Percentiles rank a stretch among this genome's conserved stretches.
These are phyloP conservation scores for Smittia sp. DNA, from an alignment of 2,888 invertebrate genomes.

Conservation along the genomic window DNA sequence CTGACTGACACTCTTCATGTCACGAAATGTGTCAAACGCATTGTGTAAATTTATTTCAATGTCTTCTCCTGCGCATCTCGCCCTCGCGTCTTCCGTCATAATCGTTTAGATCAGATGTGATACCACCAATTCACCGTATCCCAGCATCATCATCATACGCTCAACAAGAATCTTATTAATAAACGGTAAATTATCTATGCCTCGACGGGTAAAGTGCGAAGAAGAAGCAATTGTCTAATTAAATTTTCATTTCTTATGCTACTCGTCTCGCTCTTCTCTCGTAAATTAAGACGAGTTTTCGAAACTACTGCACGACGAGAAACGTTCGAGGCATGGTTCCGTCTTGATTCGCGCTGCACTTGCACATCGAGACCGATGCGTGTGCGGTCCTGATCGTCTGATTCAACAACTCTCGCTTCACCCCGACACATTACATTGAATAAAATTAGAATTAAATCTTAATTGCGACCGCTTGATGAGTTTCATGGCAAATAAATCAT, in stretches of 20 bases:
- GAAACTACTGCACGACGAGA: neutral
- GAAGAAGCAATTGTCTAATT: conserved; percentile 10
- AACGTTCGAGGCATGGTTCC: too few relatives aligned
- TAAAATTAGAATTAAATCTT: conserved; percentile 37
- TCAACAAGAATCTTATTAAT: conserved; percentile 34
- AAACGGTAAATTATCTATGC: conserved; percentile 20
- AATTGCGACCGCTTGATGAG: conserved; percentile 34
- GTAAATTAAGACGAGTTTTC: conserved; percentile 5
- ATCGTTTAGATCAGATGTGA: neutral
- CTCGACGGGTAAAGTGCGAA: conserved; percentile 2
- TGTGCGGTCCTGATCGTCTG: conserved; percentile 27
- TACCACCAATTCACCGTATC: neutral
- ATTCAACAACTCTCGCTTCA: neutral
- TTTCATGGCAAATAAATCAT: conserved; percentile 35
- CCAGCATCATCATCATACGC: neutral
- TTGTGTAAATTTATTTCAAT: neutral
- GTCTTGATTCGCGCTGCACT: too few relatives aligned
- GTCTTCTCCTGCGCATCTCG: neutral
- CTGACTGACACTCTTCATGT: neutral
- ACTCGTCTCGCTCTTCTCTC: neutral
- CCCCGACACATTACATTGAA: conserved; percentile 34
- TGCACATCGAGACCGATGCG: neutral
- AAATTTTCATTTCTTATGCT: conserved; percentile 1
- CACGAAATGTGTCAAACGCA: conserved; percentile 3
- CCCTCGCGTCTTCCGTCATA: too few relatives aligned